Evolutionary conservation across 2,888 invertebrate genomes (phyloP), one percentile per base, ranked within the genome.

Genomic region (Catocala fraxini): DNA sequence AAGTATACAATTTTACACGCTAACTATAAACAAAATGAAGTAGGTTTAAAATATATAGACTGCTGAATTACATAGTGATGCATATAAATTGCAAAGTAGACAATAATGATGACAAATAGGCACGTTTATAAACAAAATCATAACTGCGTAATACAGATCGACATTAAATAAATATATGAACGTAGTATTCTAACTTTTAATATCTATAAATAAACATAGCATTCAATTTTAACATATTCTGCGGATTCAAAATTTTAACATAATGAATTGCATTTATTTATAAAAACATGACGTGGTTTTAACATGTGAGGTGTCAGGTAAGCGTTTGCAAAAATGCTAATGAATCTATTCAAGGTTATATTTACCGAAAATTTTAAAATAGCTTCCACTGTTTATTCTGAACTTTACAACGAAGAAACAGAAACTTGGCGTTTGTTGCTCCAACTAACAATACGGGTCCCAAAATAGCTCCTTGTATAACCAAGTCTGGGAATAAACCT

Each of bases 391-490:
- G 56, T 59, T 60, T 47, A 48, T 59, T 58, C n/a, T 42, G 4
- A 63, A 66, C 60, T 52, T 58, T 56, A 54, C 41, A 58, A 57
- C 53, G 42, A 64, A 58, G 51, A 53, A 57, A 69, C 52, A 66
- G 49, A 57, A 55, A 55, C 12, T 53, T 55, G 1, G 41, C 62
- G 49, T 65, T 72, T 76, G 55, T 65, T 70, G 73, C 66, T 63
- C 77, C 56, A 71, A 78, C 80, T 78, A 86, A 86, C 86, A 84
- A 83, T 82, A 79, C 68, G 64, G 79, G 78, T 68, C 78, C 84
- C 39, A 82, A 84, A 90, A 91, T 91, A 90, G 82, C 82, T 70
- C 82, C 86, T 85, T 86, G 88, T 88, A 82, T 81, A 87, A 84
- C 82, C 81, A 83, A 79, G 81, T 82, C 86, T 85, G 79, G 85